Base-by-base conservation (phyloP, 2,888 invertebrate genomes). In the Fragum sueziense region DNA sequence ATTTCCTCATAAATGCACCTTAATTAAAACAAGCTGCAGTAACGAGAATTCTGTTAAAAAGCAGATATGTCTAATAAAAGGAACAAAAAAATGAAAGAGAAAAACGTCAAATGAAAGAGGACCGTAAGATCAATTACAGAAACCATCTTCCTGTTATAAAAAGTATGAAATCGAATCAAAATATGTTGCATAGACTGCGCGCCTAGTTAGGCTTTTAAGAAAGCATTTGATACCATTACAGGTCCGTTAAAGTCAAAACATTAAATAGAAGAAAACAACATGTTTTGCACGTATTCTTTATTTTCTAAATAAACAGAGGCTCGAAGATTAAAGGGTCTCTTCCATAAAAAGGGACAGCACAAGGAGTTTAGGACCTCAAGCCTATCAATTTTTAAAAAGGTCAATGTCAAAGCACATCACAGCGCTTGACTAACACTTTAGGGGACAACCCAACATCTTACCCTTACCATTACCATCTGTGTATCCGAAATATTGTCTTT, bases 281-380 rank as follows among this genome's bases (percentile, higher is more conserved):
- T 47, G 47, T 47, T 47, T 47, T 57, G 57, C 25, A 61, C 61
- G 27, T 20, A 61, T 25, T 65, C 65, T 65, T 34, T 65, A 65
- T 37, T 65, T 41, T 65, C 34, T 65, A 65, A 65, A 65, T 41
- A 65, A 65, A 65, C 65, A 65, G n/a, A 41, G 25, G 2, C 14
- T 33, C 17, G 27, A 31, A 41, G 65, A 65, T 65, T 65, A 65
- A 65, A 65, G 65, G 65, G 25, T 22, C n/a, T 22, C 17, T 41
- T 37, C 22, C 27, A 37, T n/a, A 31, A n/a, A 65, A 65, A 65
- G 65, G 65, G 41, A 33, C 9, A 4, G 25, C 57, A 57, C 33
- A 33, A 47, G 41, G 34, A 65, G 41, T 41, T 65, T 11, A 17
- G 41, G 41, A 29, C 37, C 41, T 41, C 65, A 65, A 41, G 65